These are phyloP conservation scores for Ectemnius lituratus DNA, from an alignment of 2,888 invertebrate species.

Conservation along the genomic window DNA sequence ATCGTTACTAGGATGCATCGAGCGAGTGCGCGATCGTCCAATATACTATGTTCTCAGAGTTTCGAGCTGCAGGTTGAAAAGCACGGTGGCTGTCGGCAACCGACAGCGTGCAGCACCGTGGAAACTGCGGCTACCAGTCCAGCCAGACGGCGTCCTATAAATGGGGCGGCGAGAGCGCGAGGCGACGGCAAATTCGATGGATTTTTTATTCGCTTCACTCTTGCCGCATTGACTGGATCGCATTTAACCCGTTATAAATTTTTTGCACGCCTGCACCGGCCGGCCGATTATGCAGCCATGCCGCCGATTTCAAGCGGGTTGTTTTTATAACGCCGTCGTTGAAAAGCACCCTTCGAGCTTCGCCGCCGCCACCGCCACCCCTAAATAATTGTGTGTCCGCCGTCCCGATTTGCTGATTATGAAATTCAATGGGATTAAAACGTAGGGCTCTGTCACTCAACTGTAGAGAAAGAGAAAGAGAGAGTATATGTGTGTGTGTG, in stretches of 20 bases:
- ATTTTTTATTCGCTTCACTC: background rate
- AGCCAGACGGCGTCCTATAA: background rate
- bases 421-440: slow-evolving; percentile 1
- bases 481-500: no score
- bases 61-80: background rate
- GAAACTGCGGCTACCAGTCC: background rate
- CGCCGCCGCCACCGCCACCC: no score
- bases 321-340: no score
- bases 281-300: background rate
- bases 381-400: slow-evolving; percentile 16
- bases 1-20: background rate
- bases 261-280: background rate
- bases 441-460: background rate
- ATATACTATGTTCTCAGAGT: slow-evolving; percentile 1
- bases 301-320: background rate
- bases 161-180: background rate
- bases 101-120: background rate
- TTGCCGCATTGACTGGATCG: background rate
- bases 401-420: background rate
- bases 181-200: background rate
- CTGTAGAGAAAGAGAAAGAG: no score
- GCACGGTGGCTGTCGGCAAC: background rate
- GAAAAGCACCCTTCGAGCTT: no score
- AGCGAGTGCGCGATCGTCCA: background rate
- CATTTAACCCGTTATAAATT: slow-evolving; percentile 6